Percentiles rank a stretch among this genome's conserved stretches.
phyloP scores from a whole-genome alignment of 2,888 invertebrate genomes.

The Coleophora flavipennella region DNA sequence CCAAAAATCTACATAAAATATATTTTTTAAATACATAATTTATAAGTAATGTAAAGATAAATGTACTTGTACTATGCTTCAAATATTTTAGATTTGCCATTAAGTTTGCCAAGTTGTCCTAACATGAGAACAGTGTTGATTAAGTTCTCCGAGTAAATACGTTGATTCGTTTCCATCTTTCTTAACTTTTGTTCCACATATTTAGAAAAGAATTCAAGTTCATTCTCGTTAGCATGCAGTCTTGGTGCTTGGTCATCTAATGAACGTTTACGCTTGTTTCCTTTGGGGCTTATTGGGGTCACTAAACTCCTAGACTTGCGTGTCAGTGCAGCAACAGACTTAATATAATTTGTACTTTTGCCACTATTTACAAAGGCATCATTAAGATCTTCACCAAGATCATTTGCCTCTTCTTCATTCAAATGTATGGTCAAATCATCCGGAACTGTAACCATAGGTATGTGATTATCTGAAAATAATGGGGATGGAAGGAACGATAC shows the following conservation, averaged over 20 bases:
- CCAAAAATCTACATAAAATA: neutral
- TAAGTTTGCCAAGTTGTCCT: slow-evolving; percentile 55
- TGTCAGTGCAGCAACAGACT: slow-evolving; percentile 23
- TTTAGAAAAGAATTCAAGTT: slow-evolving; percentile 62
- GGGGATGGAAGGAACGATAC: slow-evolving; percentile 63
- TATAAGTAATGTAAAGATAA: slow-evolving; percentile 3
- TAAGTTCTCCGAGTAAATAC: slow-evolving; percentile 64
- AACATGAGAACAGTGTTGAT: slow-evolving; percentile 66
- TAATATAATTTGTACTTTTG: slow-evolving; percentile 19
- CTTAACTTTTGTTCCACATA: slow-evolving; percentile 63
- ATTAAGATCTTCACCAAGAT: slow-evolving; percentile 50
- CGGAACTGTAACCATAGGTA: slow-evolving; percentile 65
- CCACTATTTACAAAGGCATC: slow-evolving; percentile 37
- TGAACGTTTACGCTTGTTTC: slow-evolving; percentile 38
- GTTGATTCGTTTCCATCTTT: slow-evolving; percentile 64
- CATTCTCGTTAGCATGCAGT: slow-evolving; percentile 45
- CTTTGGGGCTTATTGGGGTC: slow-evolving; percentile 31
- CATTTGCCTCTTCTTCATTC: slow-evolving; percentile 63
- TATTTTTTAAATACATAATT: neutral
- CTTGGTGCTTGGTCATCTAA: slow-evolving; percentile 28
- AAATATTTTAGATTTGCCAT: slow-evolving; percentile 56
- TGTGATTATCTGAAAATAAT: slow-evolving; percentile 55
- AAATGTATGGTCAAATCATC: slow-evolving; percentile 65
- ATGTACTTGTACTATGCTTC: slow-evolving; percentile 26
- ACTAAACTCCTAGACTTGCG: slow-evolving; percentile 29